Evolutionary conservation across 2,888 invertebrate genomes (phyloP), one percentile per base, ranked within the genome.

Genomic region (Ellobium chinense): DNA sequence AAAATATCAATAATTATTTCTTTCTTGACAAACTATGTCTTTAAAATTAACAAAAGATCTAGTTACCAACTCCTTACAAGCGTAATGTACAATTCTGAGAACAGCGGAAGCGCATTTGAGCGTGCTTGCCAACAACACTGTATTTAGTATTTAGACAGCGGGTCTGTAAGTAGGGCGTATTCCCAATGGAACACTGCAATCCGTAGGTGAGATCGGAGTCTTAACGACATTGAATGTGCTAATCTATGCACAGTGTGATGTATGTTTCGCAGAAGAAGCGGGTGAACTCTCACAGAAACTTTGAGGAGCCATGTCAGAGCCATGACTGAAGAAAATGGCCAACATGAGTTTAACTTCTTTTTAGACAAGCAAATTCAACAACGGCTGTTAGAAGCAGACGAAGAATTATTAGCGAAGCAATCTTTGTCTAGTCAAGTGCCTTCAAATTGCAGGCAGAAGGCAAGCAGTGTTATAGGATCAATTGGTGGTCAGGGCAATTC

Each of bases 361-460:
- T 78, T 56, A 63, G 89, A 89, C 74, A 79, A 86, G 80, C 87
- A 87, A 80, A 72, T 89, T 63, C 88, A 88, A 65, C 85, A 86
- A 76, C 86, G 86, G 83, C 82, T 89, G 56, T 78, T 89, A 34
- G 88, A 87, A 82, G 85, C 86, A 76, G 88, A 87, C 75, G 89
- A 89, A n/a, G 69, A 75, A 24, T 27, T 75, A 18, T 18, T 39
- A 7, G 60, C 66, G 21, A 75, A 62, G 27, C 75, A 80, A n/a
- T 29, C 65, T 27, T 24, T 37, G 21, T 31, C n/a, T 27, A 66
- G 1, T 27, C n/a, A 56, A 24, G 56, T 7, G 12, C 34, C 24
- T 18, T 34, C 24, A 36, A 34, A 12, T 34, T 37, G n/a, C 3
- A 21, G 18, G 36, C 58, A 36, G 18, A 58, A 60, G 18, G 46